These are phyloP conservation scores for Sebastes paucispinis DNA, from an alignment of 2,797 vertebrate genomes.

Conservation along the genomic window DNA sequence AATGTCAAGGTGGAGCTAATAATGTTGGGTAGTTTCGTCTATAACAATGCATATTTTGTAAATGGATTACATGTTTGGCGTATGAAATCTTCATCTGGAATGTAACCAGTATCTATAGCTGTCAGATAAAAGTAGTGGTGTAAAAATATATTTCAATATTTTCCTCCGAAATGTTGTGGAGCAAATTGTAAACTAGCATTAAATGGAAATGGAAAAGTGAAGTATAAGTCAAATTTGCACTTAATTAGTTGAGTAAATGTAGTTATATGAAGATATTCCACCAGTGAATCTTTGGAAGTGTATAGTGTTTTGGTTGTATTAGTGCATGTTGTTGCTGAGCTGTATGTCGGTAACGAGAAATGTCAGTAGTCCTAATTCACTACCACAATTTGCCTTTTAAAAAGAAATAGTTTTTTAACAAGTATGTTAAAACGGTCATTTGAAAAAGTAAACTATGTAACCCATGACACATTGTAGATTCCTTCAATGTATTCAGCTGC, in stretches of 20 bases:
- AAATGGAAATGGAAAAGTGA: background rate
- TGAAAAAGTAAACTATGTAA: constrained; percentile 21
- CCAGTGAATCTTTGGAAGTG: background rate
- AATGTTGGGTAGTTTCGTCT: background rate
- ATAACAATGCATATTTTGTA: background rate
- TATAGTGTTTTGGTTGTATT: background rate
- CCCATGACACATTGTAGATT: constrained; percentile 31
- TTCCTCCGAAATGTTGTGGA: background rate
- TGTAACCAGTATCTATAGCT: background rate
- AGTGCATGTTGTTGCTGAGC: background rate
- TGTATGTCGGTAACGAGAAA: background rate
- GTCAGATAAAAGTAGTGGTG: background rate
- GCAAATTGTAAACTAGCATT: background rate
- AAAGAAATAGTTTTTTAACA: constrained; percentile 15
- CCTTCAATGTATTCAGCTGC: constrained; percentile 36
- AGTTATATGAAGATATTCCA: background rate
- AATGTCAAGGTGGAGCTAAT: background rate
- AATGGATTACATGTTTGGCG: background rate
- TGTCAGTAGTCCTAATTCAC: background rate
- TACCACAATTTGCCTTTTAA: constrained; percentile 20
- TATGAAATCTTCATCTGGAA: background rate
- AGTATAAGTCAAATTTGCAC: background rate
- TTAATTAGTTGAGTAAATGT: background rate
- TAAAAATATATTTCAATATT: background rate
- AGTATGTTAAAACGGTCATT: constrained; percentile 21